phyloP scores from a whole-genome alignment of 2,797 vertebrate species.

The Alca torda region DNA sequence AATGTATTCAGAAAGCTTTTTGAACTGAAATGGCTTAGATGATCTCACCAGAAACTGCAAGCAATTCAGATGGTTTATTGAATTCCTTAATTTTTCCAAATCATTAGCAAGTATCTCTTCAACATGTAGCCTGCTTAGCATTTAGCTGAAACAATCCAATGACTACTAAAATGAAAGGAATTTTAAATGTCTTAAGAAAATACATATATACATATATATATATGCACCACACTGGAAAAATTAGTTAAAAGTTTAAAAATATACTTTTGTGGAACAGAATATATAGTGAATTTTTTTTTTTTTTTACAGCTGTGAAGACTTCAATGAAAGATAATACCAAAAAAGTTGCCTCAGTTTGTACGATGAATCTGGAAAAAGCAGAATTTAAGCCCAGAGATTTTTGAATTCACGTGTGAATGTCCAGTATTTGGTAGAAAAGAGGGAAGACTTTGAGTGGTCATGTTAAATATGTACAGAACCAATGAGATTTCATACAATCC shows the following conservation, averaged over 20 bases:
- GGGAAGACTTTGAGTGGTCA: neutral
- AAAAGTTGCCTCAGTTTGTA: neutral
- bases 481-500: neutral
- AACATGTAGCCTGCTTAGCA: neutral
- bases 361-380: neutral
- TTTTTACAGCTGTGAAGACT: neutral
- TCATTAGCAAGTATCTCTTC: neutral
- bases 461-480: neutral
- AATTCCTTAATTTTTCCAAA: neutral
- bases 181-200: neutral
- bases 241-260: neutral
- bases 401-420: neutral
- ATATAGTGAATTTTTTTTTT: neutral
- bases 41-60: neutral
- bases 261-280: neutral
- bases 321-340: neutral
- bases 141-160: neutral
- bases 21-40: neutral
- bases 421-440: neutral
- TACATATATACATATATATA: fast-evolving
- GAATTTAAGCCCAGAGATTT: neutral
- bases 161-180: neutral
- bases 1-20: neutral
- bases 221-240: neutral
- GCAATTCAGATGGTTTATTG: neutral